These are phyloP conservation scores for Brachystomella parvula DNA, from an alignment of 1,140 invertebrate genomes.

Conservation along the genomic window DNA sequence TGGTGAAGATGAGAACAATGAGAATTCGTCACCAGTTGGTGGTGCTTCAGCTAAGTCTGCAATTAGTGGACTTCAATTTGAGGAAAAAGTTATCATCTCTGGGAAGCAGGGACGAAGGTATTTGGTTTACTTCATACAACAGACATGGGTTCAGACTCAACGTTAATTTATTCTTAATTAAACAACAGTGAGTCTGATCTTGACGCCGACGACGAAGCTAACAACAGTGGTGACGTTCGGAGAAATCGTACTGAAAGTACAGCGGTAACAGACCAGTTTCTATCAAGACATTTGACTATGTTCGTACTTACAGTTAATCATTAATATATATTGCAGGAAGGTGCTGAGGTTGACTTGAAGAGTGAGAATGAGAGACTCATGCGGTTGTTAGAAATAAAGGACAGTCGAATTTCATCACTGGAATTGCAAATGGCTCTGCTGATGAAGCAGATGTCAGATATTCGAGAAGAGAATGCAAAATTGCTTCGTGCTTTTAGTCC, in stretches of 20 bases:
- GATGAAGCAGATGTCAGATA: conserved; percentile 32
- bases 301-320: background rate
- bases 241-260: conserved; percentile 18
- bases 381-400: conserved; percentile 50
- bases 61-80: conserved; percentile 21
- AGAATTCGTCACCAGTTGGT: conserved; percentile 32
- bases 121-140: background rate
- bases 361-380: conserved; percentile 51
- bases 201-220: conserved; percentile 57
- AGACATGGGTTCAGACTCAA: background rate
- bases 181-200: conserved; percentile 50
- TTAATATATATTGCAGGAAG: background rate
- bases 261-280: background rate
- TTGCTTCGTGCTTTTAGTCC: conserved; percentile 22
- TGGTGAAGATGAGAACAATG: conserved; percentile 52
- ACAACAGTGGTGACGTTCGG: conserved; percentile 40
- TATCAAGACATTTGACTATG: conserved; percentile 32
- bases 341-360: conserved; percentile 40
- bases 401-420: conserved; percentile 50
- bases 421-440: conserved; percentile 41
- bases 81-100: conserved; percentile 21
- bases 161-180: background rate
- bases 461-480: conserved; percentile 37
- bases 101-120: conserved; percentile 17
- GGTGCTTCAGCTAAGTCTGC: conserved; percentile 18